Conservation (phyloP, 2,888 invertebrate species). For the Latrodectus hesperus region DNA sequence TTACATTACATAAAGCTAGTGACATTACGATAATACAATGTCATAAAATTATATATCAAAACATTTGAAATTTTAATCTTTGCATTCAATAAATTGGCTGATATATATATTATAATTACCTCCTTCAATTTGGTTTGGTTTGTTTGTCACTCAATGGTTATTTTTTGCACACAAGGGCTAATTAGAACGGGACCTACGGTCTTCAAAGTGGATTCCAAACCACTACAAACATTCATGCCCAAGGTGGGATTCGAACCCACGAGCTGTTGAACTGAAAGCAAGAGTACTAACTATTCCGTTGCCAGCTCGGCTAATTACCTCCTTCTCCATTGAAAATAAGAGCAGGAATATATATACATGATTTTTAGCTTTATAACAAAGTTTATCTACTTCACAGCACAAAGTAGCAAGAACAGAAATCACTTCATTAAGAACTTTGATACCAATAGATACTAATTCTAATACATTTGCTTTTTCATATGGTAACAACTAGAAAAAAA, state of each 20-base stretch:
- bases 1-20: too few relatives aligned
- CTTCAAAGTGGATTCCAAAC: too few relatives aligned
- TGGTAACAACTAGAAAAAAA: slow-evolving; percentile 75
- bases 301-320: slow-evolving; percentile 74
- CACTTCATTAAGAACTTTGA: slow-evolving; percentile 80
- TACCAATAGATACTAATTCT: slow-evolving; percentile 87
- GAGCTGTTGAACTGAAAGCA: too few relatives aligned
- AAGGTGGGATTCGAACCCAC: too few relatives aligned
- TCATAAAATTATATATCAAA: background rate
- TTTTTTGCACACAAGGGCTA: too few relatives aligned
- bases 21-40: background rate
- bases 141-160: too few relatives aligned
- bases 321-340: slow-evolving; percentile 83
- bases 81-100: too few relatives aligned
- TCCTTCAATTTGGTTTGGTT: too few relatives aligned
- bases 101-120: too few relatives aligned
- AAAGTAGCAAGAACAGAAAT: slow-evolving; percentile 87
- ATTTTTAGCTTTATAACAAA: slow-evolving; percentile 81
- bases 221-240: too few relatives aligned
- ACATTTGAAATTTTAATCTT: slow-evolving; percentile 54
- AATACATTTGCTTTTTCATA: slow-evolving; percentile 82
- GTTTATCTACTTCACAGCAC: slow-evolving; percentile 83
- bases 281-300: too few relatives aligned
- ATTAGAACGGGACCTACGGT: too few relatives aligned
- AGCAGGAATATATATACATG: slow-evolving; percentile 78